A percentile compares a stretch with the other conserved stretches of the same genome.
phyloP scores from a whole-genome alignment of 2,113 vertebrate genomes.

The Charina bottae region DNA sequence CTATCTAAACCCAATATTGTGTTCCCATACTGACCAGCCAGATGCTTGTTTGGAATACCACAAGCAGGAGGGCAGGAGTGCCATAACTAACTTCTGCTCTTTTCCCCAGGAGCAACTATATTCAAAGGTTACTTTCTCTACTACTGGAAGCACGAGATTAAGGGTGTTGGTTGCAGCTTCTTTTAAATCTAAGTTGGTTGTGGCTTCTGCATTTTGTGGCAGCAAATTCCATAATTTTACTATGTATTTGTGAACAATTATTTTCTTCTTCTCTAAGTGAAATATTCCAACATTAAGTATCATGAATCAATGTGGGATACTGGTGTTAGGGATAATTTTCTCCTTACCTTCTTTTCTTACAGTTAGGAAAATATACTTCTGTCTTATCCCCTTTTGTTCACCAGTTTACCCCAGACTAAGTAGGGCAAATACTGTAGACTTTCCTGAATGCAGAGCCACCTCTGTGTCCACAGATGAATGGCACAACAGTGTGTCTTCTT shows the following conservation, averaged over 20 bases:
- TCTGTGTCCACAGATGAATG: no score
- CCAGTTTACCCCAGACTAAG: not conserved
- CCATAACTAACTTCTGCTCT: not conserved
- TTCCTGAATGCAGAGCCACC: not conserved
- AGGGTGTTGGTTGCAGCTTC: not conserved
- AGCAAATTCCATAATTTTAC: not conserved
- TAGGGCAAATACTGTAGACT: not conserved
- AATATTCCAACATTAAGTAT: not conserved
- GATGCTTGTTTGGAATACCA: not conserved
- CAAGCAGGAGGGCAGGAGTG: not conserved
- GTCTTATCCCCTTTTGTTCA: not conserved
- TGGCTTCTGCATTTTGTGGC: not conserved
- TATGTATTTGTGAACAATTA: not conserved
- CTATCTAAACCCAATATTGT: not conserved
- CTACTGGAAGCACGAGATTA: not conserved
- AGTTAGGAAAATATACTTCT: not conserved
- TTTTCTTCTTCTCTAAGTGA: not conserved
- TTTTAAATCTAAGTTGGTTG: not conserved
- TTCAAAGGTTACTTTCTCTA: not conserved
- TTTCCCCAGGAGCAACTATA: not conserved
- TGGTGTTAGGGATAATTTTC: not conserved
- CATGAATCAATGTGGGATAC: not conserved
- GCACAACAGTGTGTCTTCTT: no score
- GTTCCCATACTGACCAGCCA: not conserved
- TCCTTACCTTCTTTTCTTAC: not conserved